Base-by-base conservation (phyloP, 2,797 vertebrate genomes). In the Lithobates sylvaticus region DNA sequence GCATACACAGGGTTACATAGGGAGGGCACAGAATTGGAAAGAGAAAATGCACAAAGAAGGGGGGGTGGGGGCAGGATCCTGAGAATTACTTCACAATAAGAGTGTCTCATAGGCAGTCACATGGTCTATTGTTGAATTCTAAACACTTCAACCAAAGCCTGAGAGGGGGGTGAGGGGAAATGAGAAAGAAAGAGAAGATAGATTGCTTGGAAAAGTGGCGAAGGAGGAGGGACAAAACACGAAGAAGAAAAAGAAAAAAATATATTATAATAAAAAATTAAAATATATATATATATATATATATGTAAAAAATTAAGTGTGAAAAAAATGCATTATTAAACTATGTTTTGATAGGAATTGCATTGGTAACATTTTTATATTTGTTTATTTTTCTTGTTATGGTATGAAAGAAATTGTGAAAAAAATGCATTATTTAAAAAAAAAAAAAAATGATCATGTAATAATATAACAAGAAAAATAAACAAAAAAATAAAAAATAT, bases 41-140 rank as follows among this genome's bases (percentile, higher is more conserved):
- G 82, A 84, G 75, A 58, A 61, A 71, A 54, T 29, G 23, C 27
- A 54, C 27, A 50, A 47, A 61, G 61, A 76, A 47, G 61, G 32
- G 61, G 70, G 64, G 72, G 67, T 65, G 73, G 61, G 50, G 29
- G 47, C 50, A 86, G 78, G 78, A 77, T 86, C 85, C 85, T 86
- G 73, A 65, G 85, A 78, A 80, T 86, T 79, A 71, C 73, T 54
- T 83, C 85, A 86, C 85, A 86, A 86, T 86, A 83, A 78, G 47
- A 82, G 74, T 69, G 79, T 86, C 85, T 86, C 85, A 72, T 70
- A 77, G 79, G 65, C 85, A 27, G 85, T 86, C 85, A 86, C 85
- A 83, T 86, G 85, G 79, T 36, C 67, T 70, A 86, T 86, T 86
- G 85, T 86, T 78, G 74, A 78, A 86, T 78, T 82, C 85, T 86